A percentile compares a stretch with the other conserved stretches of the same genome.
Evolutionary conservation across 2,888 invertebrate genomes (phyloP).

Genomic region (Drosophila trichaetosa): DNA sequence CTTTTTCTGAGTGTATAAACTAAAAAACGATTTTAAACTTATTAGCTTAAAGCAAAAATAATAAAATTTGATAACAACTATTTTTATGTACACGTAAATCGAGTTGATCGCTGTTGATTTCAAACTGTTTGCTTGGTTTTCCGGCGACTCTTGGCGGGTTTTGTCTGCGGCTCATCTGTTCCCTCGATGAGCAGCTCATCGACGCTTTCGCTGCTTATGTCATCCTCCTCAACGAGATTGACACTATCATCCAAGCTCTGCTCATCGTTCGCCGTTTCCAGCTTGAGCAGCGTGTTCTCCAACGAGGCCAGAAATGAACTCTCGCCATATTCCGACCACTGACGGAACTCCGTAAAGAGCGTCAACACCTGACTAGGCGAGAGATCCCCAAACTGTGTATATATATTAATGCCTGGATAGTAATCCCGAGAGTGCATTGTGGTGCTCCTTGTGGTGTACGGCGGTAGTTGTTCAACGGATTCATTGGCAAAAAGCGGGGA

Average conservation of each 20-base stretch:
- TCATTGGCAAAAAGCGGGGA: conserved; percentile 62
- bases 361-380: conserved; percentile 88
- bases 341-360: conserved; percentile 87
- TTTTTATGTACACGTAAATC: conserved; percentile 26
- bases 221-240: conserved; percentile 80
- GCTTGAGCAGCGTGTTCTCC: conserved; percentile 87
- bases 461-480: conserved; percentile 64
- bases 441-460: conserved; percentile 72
- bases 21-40: conserved; percentile 21
- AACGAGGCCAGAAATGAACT: conserved; percentile 88
- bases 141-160: conserved; percentile 26
- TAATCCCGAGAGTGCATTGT: conserved; percentile 77
- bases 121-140: conserved; percentile 38
- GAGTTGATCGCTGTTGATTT: conserved; percentile 11
- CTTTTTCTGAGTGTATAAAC: neutral
- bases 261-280: conserved; percentile 84
- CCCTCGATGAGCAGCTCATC: conserved; percentile 46
- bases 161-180: conserved; percentile 10
- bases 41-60: conserved; percentile 40
- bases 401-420: conserved; percentile 88
- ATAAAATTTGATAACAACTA: conserved; percentile 18
- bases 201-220: conserved; percentile 48
- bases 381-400: conserved; percentile 90
- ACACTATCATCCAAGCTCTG: conserved; percentile 70
- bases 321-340: conserved; percentile 88